A percentile compares a stretch with the other conserved stretches of the same genome.
Conservation (phyloP, 2,113 vertebrate species). For the Salvator merianae region DNA sequence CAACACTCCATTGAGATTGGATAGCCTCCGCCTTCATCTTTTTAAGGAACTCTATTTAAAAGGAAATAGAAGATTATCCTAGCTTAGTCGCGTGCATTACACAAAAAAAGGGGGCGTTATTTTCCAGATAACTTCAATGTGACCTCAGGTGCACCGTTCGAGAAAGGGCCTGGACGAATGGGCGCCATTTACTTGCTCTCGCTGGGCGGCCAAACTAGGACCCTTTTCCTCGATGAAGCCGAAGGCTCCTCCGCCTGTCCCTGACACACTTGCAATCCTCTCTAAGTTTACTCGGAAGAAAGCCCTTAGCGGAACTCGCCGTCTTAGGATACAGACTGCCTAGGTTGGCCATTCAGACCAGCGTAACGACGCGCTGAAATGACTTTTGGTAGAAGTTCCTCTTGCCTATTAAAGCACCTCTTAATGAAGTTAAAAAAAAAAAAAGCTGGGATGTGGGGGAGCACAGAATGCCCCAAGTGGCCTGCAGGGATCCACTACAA, state of each 20-base stretch:
- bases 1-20: not conserved
- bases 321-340: not conserved
- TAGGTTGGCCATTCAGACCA: not conserved
- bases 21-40: not conserved
- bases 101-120: not conserved
- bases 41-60: not conserved
- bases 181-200: not conserved
- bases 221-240: not conserved
- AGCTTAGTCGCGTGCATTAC: not conserved
- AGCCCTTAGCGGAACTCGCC: not conserved
- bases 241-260: rapidly evolving
- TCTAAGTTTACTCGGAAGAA: not conserved
- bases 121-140: not conserved
- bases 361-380: not conserved
- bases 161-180: not conserved
- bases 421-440: not conserved
- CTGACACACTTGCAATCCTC: not conserved
- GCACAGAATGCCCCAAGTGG: no score
- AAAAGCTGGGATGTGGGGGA: no score
- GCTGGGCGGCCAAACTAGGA: not conserved
- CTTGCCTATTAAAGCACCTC: not conserved
- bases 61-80: not conserved
- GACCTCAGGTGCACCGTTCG: not conserved
- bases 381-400: not conserved
- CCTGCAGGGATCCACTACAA: no score